Evolutionary conservation across 2,888 invertebrate species (phyloP).

Genomic region (Volucella inflata): DNA sequence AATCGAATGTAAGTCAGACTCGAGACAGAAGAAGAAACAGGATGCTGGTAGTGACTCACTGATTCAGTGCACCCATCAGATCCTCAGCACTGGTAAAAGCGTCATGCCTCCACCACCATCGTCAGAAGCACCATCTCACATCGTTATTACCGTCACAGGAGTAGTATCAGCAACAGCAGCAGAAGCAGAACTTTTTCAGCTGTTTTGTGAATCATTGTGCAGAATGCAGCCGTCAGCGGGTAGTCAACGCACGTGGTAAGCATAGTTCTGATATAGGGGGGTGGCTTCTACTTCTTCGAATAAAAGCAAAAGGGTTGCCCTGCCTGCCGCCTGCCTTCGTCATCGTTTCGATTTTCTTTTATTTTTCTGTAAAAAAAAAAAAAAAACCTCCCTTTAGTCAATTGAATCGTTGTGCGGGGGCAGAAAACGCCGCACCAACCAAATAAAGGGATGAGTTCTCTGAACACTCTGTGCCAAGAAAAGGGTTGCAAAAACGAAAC

Average conservation of each 20-base stretch:
- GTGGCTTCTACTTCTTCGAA: conserved; percentile 53
- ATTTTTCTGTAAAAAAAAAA: too few relatives aligned
- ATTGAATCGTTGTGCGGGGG: conserved; percentile 27
- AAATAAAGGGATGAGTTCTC: conserved; percentile 12
- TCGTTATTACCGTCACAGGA: too few relatives aligned
- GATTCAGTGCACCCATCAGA: too few relatives aligned
- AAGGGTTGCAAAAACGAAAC: conserved; percentile 23
- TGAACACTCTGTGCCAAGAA: conserved; percentile 1
- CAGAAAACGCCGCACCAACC: conserved; percentile 3
- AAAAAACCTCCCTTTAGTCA: conserved; percentile 32
- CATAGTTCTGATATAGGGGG: conserved; percentile 36
- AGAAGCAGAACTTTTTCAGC: conserved; percentile 47
- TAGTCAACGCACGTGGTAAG: conserved; percentile 54
- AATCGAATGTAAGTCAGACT: conserved; percentile 50
- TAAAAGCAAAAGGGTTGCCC: conserved; percentile 52
- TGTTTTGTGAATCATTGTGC: conserved; percentile 64
- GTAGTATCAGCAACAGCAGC: conserved; percentile 17
- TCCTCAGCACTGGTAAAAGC: too few relatives aligned
- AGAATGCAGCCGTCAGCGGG: conserved; percentile 58
- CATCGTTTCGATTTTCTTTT: conserved; percentile 25
- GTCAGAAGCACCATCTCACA: too few relatives aligned
- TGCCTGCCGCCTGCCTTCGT: not conserved
- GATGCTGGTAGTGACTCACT: conserved; percentile 29
- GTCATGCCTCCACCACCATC: too few relatives aligned
- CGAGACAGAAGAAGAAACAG: conserved; percentile 40